These are phyloP conservation scores for Orchestia grillus DNA, from an alignment of 1,140 invertebrate genomes.

Conservation along the genomic window DNA sequence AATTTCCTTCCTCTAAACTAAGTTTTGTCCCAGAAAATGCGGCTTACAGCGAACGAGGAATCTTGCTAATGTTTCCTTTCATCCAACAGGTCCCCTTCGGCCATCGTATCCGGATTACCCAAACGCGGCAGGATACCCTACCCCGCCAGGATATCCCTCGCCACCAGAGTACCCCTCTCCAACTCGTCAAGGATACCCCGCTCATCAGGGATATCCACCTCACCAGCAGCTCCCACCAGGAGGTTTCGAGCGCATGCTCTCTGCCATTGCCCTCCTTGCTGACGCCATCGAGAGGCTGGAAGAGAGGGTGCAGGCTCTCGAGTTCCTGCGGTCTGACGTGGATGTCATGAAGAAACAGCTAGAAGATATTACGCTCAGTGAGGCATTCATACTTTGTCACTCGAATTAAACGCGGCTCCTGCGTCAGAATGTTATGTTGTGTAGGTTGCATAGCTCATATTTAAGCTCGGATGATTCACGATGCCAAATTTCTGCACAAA, in stretches of 20 bases:
- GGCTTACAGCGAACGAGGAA: neutral
- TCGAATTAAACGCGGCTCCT: neutral
- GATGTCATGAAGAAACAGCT: neutral
- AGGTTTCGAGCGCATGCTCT: neutral
- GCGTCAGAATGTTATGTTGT: neutral
- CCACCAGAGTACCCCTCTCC: neutral
- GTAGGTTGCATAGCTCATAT: too few relatives aligned
- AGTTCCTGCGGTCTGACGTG: neutral
- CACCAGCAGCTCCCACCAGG: neutral
- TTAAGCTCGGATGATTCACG: too few relatives aligned
- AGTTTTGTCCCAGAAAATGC: neutral
- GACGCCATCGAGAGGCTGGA: neutral
- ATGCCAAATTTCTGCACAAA: too few relatives aligned
- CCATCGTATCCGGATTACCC: neutral
- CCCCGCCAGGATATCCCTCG: neutral
- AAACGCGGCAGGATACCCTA: neutral
- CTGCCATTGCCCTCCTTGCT: neutral
- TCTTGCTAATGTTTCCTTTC: neutral
- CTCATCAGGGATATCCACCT: neutral
- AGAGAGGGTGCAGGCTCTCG: neutral
- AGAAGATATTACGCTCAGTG: neutral
- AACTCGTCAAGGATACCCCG: neutral
- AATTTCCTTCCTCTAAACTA: too few relatives aligned
- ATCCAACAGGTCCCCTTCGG: neutral
- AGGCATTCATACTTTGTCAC: neutral